These are phyloP conservation scores for Sparus aurata DNA, from an alignment of 2,797 vertebrate species.

Conservation along the genomic window DNA sequence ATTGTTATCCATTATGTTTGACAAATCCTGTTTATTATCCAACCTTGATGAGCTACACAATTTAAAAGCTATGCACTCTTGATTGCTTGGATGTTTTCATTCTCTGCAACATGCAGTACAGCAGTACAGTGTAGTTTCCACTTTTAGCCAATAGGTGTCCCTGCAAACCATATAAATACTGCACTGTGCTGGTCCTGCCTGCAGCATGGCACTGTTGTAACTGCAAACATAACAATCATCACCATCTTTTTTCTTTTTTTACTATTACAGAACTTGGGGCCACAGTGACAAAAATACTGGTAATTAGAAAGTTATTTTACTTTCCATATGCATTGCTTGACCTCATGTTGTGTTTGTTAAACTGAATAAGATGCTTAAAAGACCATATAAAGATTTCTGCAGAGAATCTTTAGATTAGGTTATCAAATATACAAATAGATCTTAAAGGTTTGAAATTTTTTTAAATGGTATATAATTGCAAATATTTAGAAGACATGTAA, in stretches of 20 bases:
- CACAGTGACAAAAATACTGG: conserved; percentile 36
- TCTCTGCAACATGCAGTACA: conserved; percentile 1
- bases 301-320: conserved; percentile 18
- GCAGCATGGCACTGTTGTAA: conserved; percentile 51
- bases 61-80: conserved; percentile 67
- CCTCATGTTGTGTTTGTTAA: conserved; percentile 34
- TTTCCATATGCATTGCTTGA: conserved; percentile 17
- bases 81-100: conserved; percentile 60
- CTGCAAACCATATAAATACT: conserved; percentile 91
- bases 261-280: conserved; percentile 59
- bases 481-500: not conserved
- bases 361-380: not conserved
- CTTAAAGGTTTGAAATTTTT: too few relatives aligned
- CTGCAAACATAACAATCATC: conserved; percentile 65
- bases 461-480: not conserved
- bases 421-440: not conserved
- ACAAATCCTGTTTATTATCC: conserved; percentile 73
- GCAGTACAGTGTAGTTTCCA: conserved; percentile 83
- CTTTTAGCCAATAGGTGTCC: conserved; percentile 93
- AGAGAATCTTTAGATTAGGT: not conserved
- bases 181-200: conserved; percentile 35
- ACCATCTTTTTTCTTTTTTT: conserved; percentile 38
- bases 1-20: conserved; percentile 75
- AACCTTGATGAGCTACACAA: conserved; percentile 71
- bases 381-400: not conserved